Percentiles rank a stretch among this genome's conserved stretches.
phyloP scores from a whole-genome alignment of 2,888 invertebrate genomes.

The Camptogramma bilineatum region DNA sequence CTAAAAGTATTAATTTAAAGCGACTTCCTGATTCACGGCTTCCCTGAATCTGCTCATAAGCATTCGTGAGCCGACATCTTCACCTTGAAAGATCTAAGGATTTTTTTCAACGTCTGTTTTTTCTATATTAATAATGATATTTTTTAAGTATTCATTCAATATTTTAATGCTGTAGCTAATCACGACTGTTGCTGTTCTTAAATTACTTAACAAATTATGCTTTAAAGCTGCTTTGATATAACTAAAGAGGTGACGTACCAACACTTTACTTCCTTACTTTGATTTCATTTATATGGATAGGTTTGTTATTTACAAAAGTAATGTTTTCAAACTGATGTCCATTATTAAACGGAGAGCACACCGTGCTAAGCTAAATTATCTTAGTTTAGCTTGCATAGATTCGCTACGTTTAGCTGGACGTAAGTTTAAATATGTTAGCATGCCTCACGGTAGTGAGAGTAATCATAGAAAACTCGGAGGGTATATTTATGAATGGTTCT shows the following conservation, averaged over 20 bases:
- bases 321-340: conserved; percentile 18
- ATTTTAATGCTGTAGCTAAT: conserved; percentile 73
- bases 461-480: no score
- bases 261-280: conserved; percentile 64
- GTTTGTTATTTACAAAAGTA: conserved; percentile 25
- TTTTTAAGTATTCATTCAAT: conserved; percentile 77
- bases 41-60: conserved; percentile 74
- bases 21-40: conserved; percentile 75
- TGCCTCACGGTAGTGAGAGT: no score
- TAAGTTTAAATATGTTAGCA: no score
- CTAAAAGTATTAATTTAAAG: conserved; percentile 58
- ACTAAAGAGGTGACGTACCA: conserved; percentile 65
- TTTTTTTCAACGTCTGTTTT: conserved; percentile 74
- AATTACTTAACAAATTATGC: conserved; percentile 59
- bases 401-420: no score
- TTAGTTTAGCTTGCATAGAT: no score
- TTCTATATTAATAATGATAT: conserved; percentile 73
- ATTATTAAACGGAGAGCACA: conserved; percentile 24
- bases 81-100: conserved; percentile 76
- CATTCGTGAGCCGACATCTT: conserved; percentile 75
- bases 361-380: no score
- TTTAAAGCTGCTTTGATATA: conserved; percentile 63
- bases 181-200: conserved; percentile 72
- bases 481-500: no score
- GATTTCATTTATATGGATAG: conserved; percentile 50